Evolutionary conservation across 2,113 vertebrate genomes (phyloP).

Genomic region (Anguilla japonica): DNA sequence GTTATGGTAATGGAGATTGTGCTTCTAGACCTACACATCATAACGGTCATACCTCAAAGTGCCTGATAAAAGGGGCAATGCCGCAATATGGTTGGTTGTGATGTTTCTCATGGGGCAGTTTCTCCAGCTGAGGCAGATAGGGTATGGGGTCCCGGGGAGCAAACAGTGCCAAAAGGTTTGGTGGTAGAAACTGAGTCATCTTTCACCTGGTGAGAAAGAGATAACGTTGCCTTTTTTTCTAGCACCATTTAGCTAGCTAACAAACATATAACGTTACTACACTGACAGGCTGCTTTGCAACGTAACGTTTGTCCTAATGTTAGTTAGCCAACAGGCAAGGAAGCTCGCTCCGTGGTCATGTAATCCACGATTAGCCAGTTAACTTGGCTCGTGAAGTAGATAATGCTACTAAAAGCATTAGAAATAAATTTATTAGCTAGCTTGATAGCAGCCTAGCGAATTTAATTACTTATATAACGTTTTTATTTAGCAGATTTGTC

Average conservation of each 20-base stretch:
- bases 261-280: not conserved
- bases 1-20: not conserved
- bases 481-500: too few relatives aligned
- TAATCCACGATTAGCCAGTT: too few relatives aligned
- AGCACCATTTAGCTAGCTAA: too few relatives aligned
- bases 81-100: slow-evolving; percentile 90
- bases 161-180: slow-evolving; percentile 90
- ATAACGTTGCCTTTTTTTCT: not conserved
- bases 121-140: slow-evolving; percentile 83
- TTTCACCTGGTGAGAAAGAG: slow-evolving; percentile 59
- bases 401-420: too few relatives aligned
- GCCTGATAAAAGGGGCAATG: slow-evolving; percentile 85
- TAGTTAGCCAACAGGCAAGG: too few relatives aligned
- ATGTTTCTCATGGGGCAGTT: slow-evolving; percentile 90
- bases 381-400: too few relatives aligned
- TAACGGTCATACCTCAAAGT: slow-evolving; percentile 78
- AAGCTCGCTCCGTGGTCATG: too few relatives aligned
- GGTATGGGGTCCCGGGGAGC: slow-evolving; percentile 89
- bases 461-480: too few relatives aligned
- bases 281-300: not conserved
- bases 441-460: too few relatives aligned
- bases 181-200: slow-evolving; percentile 93
- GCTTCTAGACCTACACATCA: not conserved
- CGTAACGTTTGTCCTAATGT: too few relatives aligned
- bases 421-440: too few relatives aligned